Evolutionary conservation across 2,113 vertebrate genomes (phyloP).

Genomic region (Oenanthe oenanthe): DNA sequence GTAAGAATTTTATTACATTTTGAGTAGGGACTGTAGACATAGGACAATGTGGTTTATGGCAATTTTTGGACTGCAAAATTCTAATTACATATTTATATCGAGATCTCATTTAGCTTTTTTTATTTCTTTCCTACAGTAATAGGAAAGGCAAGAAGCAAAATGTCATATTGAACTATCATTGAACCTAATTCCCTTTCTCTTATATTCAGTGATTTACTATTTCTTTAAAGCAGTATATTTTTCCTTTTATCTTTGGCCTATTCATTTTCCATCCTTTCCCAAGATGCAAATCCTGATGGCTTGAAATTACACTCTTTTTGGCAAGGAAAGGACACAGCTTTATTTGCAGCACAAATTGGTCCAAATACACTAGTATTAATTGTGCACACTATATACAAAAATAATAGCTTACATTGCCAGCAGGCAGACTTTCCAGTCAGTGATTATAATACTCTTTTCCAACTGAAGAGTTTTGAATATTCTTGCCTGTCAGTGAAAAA

Average conservation of each 20-base stretch:
- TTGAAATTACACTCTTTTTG: slow-evolving; percentile 4
- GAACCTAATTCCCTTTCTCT: slow-evolving; percentile 4
- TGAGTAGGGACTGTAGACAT: not conserved
- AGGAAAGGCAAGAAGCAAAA: slow-evolving; percentile 17
- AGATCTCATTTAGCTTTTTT: not conserved
- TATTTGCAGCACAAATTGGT: slow-evolving; percentile 46
- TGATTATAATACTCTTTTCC: not conserved
- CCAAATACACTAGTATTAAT: slow-evolving; percentile 54
- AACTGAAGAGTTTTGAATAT: slow-evolving; percentile 5
- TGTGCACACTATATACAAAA: slow-evolving; percentile 35
- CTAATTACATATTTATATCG: slow-evolving; percentile 16
- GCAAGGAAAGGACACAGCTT: slow-evolving; percentile 34
- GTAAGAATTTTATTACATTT: not conserved
- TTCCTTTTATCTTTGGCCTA: slow-evolving; percentile 8
- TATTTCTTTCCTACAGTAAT: not conserved
- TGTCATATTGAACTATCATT: not conserved
- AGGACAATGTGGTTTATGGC: not conserved
- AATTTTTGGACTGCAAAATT: slow-evolving; percentile 3
- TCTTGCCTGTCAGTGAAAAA: slow-evolving; percentile 11
- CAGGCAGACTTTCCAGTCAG: not conserved
- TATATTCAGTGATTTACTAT: slow-evolving; percentile 1
- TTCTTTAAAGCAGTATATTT: slow-evolving; percentile 20
- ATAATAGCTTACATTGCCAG: slow-evolving; percentile 52
- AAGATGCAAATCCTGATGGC: not conserved
- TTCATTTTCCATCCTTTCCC: slow-evolving; percentile 29